These are phyloP conservation scores for Brachionichthys hirsutus DNA, from an alignment of 2,113 vertebrate species.

Conservation along the genomic window DNA sequence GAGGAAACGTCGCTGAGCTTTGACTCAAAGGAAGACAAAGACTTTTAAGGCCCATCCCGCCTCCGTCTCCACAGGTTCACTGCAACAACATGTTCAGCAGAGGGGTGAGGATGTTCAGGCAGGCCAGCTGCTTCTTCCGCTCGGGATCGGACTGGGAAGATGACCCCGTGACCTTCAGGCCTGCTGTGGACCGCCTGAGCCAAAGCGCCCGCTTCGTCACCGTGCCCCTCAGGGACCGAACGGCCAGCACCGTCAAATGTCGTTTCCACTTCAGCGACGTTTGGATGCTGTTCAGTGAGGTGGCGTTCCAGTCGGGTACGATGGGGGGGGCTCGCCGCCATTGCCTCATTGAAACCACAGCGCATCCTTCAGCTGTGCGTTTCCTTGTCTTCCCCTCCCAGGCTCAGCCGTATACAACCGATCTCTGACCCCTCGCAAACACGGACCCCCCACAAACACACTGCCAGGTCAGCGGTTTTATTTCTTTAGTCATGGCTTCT, in stretches of 20 bases:
- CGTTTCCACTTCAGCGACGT: constrained; percentile 89
- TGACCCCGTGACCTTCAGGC: constrained; percentile 79
- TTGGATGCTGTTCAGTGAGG: constrained; percentile 98
- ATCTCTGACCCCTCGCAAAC: constrained; percentile 77
- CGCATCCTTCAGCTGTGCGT: constrained; percentile 1
- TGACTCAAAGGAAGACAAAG: too few relatives aligned
- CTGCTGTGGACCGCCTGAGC: constrained; percentile 82
- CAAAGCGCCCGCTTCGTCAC: constrained; percentile 91
- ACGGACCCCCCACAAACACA: constrained; percentile 78
- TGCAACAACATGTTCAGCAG: constrained; percentile 95
- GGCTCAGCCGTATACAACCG: constrained; percentile 95
- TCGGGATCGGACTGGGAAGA: constrained; percentile 89
- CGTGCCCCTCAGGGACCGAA: constrained; percentile 87
- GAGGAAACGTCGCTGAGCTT: constrained; percentile 13
- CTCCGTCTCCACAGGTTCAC: constrained; percentile 82
- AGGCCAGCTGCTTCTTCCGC: constrained; percentile 90
- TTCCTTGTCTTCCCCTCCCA: constrained; percentile 57
- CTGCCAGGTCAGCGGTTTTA: constrained; percentile 63
- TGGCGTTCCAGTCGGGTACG: constrained; percentile 98
- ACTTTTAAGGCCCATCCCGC: not conserved
- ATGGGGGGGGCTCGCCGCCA: too few relatives aligned
- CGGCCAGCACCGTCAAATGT: constrained; percentile 91
- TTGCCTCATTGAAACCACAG: too few relatives aligned
- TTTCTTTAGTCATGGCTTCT: not conserved
- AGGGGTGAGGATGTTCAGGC: constrained; percentile 91